A percentile compares a stretch with the other conserved stretches of the same genome.
These are phyloP conservation scores for Ailuropoda melanoleuca DNA, from an alignment of 2,113 vertebrate genomes.

Conservation along the genomic window DNA sequence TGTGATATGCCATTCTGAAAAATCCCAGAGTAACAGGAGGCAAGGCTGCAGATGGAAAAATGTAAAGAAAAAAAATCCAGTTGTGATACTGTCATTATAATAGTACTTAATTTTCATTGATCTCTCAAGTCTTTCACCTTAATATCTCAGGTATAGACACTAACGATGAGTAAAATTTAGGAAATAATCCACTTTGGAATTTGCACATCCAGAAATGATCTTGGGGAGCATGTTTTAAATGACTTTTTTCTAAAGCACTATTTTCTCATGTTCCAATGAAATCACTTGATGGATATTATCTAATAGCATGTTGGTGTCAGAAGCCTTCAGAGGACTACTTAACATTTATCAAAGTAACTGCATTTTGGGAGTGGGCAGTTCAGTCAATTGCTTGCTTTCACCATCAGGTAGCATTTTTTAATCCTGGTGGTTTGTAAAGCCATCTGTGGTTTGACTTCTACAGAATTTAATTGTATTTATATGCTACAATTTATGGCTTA, in stretches of 20 bases:
- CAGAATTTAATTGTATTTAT: not conserved
- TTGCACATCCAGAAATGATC: not conserved
- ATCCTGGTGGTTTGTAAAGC: not conserved
- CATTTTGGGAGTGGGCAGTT: not conserved
- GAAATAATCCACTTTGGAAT: constrained; percentile 23
- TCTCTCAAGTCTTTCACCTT: not conserved
- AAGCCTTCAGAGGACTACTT: not conserved
- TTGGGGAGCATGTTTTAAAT: constrained; percentile 11
- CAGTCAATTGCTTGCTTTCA: not conserved
- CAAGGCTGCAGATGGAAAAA: constrained; percentile 11
- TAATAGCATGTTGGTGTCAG: not conserved
- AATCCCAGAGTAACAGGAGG: constrained; percentile 34
- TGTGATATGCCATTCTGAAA: not conserved
- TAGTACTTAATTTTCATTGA: constrained; percentile 5
- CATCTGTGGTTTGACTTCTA: not conserved
- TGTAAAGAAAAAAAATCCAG: constrained; percentile 14
- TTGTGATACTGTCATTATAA: not conserved
- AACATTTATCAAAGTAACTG: constrained; percentile 33
- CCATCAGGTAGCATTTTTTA: not conserved
- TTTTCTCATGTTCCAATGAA: constrained; percentile 39
- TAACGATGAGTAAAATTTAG: constrained; percentile 45
- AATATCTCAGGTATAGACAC: not conserved
- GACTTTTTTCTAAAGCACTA: constrained; percentile 17
- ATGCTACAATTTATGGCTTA: not conserved
- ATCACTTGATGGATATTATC: constrained; percentile 34